Percentiles rank a stretch among this genome's conserved stretches.
These are phyloP conservation scores for Phymatocera aterrima DNA, from an alignment of 2,888 invertebrate genomes.

Conservation along the genomic window DNA sequence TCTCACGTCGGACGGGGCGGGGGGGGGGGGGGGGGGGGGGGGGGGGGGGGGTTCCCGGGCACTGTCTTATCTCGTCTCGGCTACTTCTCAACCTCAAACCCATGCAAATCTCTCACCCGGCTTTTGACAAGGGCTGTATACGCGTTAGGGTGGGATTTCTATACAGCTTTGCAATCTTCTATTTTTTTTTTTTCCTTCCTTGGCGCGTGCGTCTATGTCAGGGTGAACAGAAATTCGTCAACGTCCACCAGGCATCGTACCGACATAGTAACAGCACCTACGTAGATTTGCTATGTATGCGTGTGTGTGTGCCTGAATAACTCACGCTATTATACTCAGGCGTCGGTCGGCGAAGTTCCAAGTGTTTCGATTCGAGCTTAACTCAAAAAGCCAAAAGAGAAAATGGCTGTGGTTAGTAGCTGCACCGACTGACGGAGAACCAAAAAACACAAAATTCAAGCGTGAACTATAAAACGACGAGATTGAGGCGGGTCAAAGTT, in stretches of 20 bases:
- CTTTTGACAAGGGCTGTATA: neutral
- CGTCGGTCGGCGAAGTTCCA: too few relatives aligned
- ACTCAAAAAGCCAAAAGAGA: neutral
- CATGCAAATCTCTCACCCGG: conserved; percentile 23
- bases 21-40: too few relatives aligned
- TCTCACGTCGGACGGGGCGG: too few relatives aligned
- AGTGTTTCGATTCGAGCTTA: neutral
- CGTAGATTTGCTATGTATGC: too few relatives aligned
- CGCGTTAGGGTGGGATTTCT: conserved; percentile 10
- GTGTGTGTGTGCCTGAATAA: too few relatives aligned
- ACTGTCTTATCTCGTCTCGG: conserved; percentile 59
- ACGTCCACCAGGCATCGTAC: too few relatives aligned
- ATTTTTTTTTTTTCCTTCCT: neutral
- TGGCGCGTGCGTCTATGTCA: neutral
- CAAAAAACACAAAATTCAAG: neutral
- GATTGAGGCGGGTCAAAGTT: neutral
- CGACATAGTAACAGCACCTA: too few relatives aligned
- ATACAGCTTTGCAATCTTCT: neutral
- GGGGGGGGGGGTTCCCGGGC: conserved; percentile 19
- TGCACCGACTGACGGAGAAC: neutral
- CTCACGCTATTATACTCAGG: too few relatives aligned
- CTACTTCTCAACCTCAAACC: conserved; percentile 44
- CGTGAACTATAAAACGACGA: neutral
- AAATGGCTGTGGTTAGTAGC: neutral
- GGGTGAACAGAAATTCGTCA: too few relatives aligned